Base-by-base conservation (phyloP, 53 echinoderm and acorn worm genomes). In the Hippasteria phrygiana region DNA sequence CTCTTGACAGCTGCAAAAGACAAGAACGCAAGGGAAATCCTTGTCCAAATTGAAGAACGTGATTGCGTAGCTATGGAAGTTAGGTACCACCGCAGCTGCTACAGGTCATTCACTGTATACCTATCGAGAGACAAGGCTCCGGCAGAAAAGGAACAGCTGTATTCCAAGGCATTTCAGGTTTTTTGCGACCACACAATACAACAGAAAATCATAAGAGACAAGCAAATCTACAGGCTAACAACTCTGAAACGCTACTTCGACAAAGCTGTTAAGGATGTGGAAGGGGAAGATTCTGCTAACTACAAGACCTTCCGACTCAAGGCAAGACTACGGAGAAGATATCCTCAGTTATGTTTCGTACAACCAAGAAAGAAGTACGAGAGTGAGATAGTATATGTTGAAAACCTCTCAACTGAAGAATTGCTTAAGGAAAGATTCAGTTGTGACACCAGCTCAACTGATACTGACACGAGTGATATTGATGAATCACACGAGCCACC, bases 51-150 rank as follows among this genome's bases (percentile, higher is more conserved):
- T 27, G 14, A 77, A 33, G 88, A 62, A 36, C 35, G 38, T 35
- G 88, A 88, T 33, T 88, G 88, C 36, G 77, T 88, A 40, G 88
- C 76, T 12, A 43, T 88, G 17, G 89, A 89, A 47, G 78, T 78
- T 3, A 64, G 78, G 13, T 89, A 89, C 38, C 89, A 89, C 32
- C 66, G 38, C 35, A 66, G 47, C 22, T 89, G 78, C 43, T 48
- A 35, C 64, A 78, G 70, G 45, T 13, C 17, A 2, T 89, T 63
- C 77, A 89, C 89, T 34, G 22, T 31, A 3, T 77, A 55, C 38
- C 62, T 62, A 9, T 20, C 65, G 17, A 89, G 62, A 36, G 18
- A n/a, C 13, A 29, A 13, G 4, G 12, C 48, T 42, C 27, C 34
- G 24, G 67, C 20, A 10, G 48, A 46, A 26, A 35, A 50, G 11